Conservation (phyloP, 2,888 invertebrate species). For the Nephrocerus scutellatus region DNA sequence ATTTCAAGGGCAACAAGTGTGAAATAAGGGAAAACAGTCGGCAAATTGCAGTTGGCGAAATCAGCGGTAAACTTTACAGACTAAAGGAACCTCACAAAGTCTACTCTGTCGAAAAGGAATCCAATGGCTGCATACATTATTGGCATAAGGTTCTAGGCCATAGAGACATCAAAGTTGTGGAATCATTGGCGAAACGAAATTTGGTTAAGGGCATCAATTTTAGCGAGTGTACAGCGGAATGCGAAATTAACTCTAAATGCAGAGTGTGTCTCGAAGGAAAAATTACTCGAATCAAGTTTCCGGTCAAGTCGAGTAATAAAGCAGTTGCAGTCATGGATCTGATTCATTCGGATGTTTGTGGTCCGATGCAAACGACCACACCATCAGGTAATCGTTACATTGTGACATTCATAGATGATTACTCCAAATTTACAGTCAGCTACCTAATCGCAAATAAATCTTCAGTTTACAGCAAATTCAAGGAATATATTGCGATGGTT, state of each 20-base stretch:
- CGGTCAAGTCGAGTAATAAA: not conserved
- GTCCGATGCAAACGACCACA: slow-evolving; percentile 28
- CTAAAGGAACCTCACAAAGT: not conserved
- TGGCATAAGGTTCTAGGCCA: not conserved
- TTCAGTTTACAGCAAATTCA: slow-evolving; percentile 10
- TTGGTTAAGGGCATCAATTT: not conserved
- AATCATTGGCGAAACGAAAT: not conserved
- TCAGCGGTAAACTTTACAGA: not conserved
- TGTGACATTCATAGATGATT: slow-evolving; percentile 33
- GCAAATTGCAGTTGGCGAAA: slow-evolving; percentile 8
- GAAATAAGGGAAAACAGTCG: slow-evolving; percentile 4
- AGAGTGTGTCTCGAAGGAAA: too few species aligned
- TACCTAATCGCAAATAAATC: slow-evolving; percentile 18
- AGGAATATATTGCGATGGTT: slow-evolving; percentile 4
- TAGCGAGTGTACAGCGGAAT: not conserved
- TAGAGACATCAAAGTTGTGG: not conserved
- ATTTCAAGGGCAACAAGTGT: too few species aligned
- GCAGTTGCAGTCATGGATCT: slow-evolving; percentile 1
- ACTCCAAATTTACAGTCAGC: slow-evolving; percentile 25
- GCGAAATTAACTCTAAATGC: slow-evolving; percentile 1
- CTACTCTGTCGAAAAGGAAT: not conserved
- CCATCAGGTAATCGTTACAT: slow-evolving; percentile 26
- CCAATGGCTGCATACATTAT: not conserved
- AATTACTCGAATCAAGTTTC: not conserved
- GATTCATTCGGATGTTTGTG: slow-evolving; percentile 26